A percentile compares a stretch with the other conserved stretches of the same genome.
Conservation (phyloP, 1,140 invertebrate genomes). For the Pseudomyrmex concolor region DNA sequence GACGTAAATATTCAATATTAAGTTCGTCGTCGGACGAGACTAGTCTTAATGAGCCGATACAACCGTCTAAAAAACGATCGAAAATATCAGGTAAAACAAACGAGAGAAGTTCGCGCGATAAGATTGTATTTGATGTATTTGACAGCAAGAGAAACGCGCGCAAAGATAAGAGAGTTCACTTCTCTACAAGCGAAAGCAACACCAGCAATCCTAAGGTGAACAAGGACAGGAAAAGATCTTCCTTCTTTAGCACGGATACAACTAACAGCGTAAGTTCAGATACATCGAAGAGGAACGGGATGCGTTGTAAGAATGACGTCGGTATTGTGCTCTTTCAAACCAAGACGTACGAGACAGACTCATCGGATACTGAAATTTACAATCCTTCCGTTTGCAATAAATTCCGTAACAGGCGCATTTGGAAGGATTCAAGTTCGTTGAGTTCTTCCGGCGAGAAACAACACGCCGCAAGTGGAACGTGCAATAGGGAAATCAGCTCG, state of each 20-base stretch:
- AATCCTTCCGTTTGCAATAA: background rate
- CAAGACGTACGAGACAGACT: constrained; percentile 37
- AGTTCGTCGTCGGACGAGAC: constrained; percentile 31
- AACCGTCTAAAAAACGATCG: constrained; percentile 3
- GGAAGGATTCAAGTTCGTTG: background rate
- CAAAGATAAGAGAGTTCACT: too few relatives aligned
- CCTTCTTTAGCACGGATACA: background rate
- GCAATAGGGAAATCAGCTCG: background rate
- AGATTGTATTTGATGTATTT: too few relatives aligned
- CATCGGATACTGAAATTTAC: background rate
- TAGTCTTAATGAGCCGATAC: constrained; percentile 19
- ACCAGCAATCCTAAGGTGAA: too few relatives aligned
- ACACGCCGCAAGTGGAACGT: background rate
- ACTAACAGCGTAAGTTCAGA: background rate
- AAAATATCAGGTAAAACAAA: background rate
- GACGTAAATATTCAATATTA: constrained; percentile 15
- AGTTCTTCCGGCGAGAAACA: constrained; percentile 12
- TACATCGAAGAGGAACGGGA: background rate
- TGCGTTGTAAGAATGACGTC: background rate
- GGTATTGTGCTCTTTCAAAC: constrained; percentile 15
- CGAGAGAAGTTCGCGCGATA: background rate
- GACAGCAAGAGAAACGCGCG: too few relatives aligned
- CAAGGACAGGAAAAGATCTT: background rate
- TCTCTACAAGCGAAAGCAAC: too few relatives aligned
- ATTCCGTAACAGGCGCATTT: background rate